phyloP scores from a whole-genome alignment of 2,797 vertebrate genomes.

The Pseudochaenichthys georgianus region DNA sequence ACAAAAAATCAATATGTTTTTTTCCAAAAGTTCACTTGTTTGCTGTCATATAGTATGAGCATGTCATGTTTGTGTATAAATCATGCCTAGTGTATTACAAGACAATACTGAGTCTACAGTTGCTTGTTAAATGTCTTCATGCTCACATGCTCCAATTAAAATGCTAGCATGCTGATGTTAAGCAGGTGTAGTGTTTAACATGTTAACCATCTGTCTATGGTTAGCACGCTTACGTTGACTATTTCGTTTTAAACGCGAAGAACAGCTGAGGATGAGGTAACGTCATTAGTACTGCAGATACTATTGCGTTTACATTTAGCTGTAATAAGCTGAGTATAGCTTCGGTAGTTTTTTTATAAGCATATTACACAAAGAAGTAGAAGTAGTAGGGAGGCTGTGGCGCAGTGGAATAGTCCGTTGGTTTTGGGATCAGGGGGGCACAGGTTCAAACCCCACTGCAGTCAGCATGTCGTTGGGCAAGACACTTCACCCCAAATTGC shows the following conservation, averaged over 20 bases:
- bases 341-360: neutral
- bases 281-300: neutral
- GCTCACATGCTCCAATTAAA: neutral
- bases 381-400: too few relatives aligned
- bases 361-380: neutral
- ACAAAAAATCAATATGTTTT: neutral
- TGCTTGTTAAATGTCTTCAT: neutral
- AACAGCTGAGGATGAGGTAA: neutral
- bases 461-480: too few relatives aligned
- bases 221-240: neutral
- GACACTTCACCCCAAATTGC: too few relatives aligned
- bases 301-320: neutral
- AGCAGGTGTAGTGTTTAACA: neutral
- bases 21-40: neutral
- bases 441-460: too few relatives aligned
- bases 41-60: neutral
- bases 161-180: neutral
- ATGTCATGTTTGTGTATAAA: neutral
- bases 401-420: too few relatives aligned
- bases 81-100: neutral
- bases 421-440: too few relatives aligned
- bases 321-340: neutral
- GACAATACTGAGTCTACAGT: neutral
- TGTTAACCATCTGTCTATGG: neutral
- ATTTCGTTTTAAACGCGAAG: neutral